Conservation (phyloP, 1,140 invertebrate species). For the Euwallacea fornicatus region DNA sequence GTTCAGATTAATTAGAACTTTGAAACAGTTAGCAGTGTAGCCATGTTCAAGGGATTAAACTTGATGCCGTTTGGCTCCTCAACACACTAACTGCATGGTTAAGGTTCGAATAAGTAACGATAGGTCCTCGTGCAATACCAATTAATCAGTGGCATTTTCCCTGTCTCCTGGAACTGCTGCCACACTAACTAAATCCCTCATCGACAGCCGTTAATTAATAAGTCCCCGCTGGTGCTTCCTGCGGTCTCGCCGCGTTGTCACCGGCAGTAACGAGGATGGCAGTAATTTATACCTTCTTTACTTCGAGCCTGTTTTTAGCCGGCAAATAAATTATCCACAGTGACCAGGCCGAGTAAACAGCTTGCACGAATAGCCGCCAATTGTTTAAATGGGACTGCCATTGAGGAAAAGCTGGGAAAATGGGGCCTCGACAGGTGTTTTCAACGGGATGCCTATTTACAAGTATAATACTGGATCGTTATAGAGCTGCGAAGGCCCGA, state of each 20-base stretch:
- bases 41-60: too few species aligned
- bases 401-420: constrained; percentile 7
- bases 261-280: not conserved
- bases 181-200: constrained; percentile 4
- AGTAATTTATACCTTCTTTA: not conserved
- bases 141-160: not conserved
- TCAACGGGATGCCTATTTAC: constrained; percentile 14
- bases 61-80: too few species aligned
- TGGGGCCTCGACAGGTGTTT: constrained; percentile 17
- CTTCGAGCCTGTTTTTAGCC: not conserved
- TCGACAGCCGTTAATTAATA: constrained; percentile 4
- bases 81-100: too few species aligned
- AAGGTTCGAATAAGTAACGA: too few species aligned
- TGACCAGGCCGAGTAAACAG: not conserved
- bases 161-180: not conserved
- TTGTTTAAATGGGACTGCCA: not conserved
- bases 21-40: too few species aligned
- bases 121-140: not conserved
- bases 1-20: too few species aligned
- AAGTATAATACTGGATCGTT: constrained; percentile 13
- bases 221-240: not conserved
- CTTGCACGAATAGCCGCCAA: not conserved
- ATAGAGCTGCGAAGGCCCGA: not conserved
- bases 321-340: constrained; percentile 1
- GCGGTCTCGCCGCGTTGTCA: not conserved